Evolutionary conservation across 2,888 invertebrate genomes (phyloP).

Genomic region (Eupithecia exiguata): DNA sequence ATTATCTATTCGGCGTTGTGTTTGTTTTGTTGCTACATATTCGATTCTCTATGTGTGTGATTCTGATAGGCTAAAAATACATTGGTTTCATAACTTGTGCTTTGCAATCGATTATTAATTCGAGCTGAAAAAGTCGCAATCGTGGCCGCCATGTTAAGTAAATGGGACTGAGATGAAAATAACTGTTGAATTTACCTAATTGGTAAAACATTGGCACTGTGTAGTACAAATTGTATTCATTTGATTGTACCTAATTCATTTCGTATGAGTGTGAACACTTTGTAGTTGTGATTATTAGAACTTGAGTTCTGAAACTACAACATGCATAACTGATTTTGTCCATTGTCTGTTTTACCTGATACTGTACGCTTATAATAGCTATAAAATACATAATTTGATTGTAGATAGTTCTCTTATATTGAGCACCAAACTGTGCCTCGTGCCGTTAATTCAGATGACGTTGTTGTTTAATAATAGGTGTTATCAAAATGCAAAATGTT

Average conservation of each 20-base stretch:
- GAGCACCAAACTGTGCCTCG: slow-evolving; percentile 28
- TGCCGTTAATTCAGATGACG: slow-evolving; percentile 38
- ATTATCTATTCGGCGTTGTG: slow-evolving; percentile 22
- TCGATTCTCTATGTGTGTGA: background rate
- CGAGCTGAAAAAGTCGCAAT: background rate
- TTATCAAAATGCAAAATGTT: slow-evolving; percentile 15
- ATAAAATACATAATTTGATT: slow-evolving; percentile 25
- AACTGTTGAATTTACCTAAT: slow-evolving; percentile 33
- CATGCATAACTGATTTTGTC: slow-evolving; percentile 34
- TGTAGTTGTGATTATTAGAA: slow-evolving; percentile 12
- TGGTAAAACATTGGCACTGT: slow-evolving; percentile 42
- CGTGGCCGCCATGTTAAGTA: slow-evolving; percentile 8
- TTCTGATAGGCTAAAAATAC: slow-evolving; percentile 1
- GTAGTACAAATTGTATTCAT: slow-evolving; percentile 45
- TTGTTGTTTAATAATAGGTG: slow-evolving; percentile 25
- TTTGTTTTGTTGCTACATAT: slow-evolving; percentile 25
- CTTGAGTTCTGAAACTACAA: slow-evolving; percentile 21
- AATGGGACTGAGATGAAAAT: slow-evolving; percentile 24
- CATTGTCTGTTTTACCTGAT: slow-evolving; percentile 33
- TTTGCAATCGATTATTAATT: slow-evolving; percentile 5
- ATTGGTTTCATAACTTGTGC: background rate
- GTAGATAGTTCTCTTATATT: slow-evolving; percentile 27
- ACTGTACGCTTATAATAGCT: slow-evolving; percentile 30
- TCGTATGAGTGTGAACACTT: slow-evolving; percentile 32
- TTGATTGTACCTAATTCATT: slow-evolving; percentile 34